Conservation (phyloP, 2,797 vertebrate genomes). For the Rhincodon typus region DNA sequence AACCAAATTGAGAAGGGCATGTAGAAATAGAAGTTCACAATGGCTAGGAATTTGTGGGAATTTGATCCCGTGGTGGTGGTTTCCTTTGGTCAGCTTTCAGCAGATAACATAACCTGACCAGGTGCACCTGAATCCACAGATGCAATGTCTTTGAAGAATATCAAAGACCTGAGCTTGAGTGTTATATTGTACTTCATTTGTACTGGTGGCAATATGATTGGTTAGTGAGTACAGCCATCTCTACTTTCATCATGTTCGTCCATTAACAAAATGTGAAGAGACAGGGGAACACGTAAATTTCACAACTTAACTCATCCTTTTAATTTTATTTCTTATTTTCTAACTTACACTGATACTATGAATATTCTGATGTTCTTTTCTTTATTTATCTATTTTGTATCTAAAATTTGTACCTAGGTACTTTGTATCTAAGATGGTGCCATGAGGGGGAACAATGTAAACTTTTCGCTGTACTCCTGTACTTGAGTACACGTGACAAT, state of each 20-base stretch:
- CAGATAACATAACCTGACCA: not conserved
- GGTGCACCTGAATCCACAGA: not conserved
- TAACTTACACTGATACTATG: too few relatives aligned
- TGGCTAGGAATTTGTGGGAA: not conserved
- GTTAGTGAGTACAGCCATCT: not conserved
- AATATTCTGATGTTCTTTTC: too few relatives aligned
- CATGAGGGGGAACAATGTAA: too few relatives aligned
- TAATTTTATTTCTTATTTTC: too few relatives aligned
- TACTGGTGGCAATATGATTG: not conserved
- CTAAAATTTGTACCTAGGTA: too few relatives aligned
- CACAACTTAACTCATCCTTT: not conserved
- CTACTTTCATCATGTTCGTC: not conserved
- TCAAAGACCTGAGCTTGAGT: not conserved
- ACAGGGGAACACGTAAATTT: not conserved
- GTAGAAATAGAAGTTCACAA: not conserved
- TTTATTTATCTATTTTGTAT: too few relatives aligned
- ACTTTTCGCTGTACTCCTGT: too few relatives aligned
- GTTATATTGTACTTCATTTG: not conserved
- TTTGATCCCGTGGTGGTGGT: not conserved
- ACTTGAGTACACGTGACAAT: too few relatives aligned
- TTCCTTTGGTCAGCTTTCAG: not conserved
- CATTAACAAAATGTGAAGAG: not conserved
- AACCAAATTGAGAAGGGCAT: not conserved
- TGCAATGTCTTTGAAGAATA: not conserved
- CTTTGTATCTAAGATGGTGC: too few relatives aligned